Evolutionary conservation across 2,888 invertebrate genomes (phyloP).

Genomic region (Ormyrus nitidulus): DNA sequence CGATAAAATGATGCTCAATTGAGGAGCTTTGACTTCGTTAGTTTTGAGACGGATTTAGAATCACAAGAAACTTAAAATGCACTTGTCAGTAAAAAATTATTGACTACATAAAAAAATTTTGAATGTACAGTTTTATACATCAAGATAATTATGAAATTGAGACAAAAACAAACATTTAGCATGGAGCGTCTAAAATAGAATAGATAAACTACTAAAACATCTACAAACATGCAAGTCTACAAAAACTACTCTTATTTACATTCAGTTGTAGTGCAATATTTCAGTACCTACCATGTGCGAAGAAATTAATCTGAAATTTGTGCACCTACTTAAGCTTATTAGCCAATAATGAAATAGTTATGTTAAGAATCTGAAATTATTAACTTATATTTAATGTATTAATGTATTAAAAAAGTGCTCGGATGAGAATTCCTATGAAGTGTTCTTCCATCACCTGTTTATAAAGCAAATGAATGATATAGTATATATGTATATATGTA

Average conservation of each 20-base stretch:
- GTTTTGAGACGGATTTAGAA: not conserved
- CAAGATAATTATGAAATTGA: not conserved
- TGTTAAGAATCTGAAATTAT: slow-evolving; percentile 42
- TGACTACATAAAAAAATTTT: slow-evolving; percentile 20
- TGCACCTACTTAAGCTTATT: slow-evolving; percentile 49
- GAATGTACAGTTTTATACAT: not conserved
- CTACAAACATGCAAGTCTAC: slow-evolving; percentile 34
- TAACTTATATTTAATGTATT: slow-evolving; percentile 34
- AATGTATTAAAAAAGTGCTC: slow-evolving; percentile 47
- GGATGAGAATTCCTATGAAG: slow-evolving; percentile 36
- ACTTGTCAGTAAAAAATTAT: slow-evolving; percentile 28
- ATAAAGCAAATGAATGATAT: slow-evolving; percentile 26
- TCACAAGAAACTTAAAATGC: slow-evolving; percentile 32
- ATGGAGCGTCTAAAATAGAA: slow-evolving; percentile 15
- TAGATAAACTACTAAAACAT: slow-evolving; percentile 7
- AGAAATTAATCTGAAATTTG: slow-evolving; percentile 45
- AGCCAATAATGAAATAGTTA: slow-evolving; percentile 29
- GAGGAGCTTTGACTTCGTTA: too few relatives aligned
- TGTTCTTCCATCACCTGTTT: slow-evolving; percentile 56
- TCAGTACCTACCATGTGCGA: slow-evolving; percentile 47
- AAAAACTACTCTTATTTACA: not conserved
- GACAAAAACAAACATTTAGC: slow-evolving; percentile 15
- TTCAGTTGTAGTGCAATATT: not conserved
- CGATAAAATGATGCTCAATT: not conserved
- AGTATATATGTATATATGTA: slow-evolving; percentile 14